Evolutionary conservation across 2,113 vertebrate species (phyloP).

Genomic region (Heloderma charlesbogerti): DNA sequence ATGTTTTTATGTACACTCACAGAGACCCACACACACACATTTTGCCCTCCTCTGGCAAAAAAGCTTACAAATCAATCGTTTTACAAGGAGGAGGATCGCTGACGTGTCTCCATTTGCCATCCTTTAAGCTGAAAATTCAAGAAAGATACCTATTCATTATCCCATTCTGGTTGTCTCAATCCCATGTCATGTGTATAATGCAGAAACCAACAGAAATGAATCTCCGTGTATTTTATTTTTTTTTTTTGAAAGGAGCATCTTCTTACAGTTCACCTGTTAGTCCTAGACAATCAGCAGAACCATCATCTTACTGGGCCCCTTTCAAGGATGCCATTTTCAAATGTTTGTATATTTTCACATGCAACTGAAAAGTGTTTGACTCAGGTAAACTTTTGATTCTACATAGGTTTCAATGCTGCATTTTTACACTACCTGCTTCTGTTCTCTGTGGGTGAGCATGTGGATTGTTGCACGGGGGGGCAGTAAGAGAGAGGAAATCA

Average conservation of each 20-base stretch:
- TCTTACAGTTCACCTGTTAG: neutral
- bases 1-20: neutral
- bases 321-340: too few species aligned
- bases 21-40: accelerated
- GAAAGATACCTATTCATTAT: neutral
- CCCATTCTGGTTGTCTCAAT: neutral
- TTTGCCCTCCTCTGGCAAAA: neutral
- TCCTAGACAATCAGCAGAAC: neutral
- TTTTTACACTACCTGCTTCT: neutral
- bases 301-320: neutral
- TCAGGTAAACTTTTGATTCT: neutral
- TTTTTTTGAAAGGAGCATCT: neutral
- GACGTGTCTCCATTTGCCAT: neutral
- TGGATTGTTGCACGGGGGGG: too few species aligned
- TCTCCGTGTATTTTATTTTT: accelerated
- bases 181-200: conserved; percentile 13
- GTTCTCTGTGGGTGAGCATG: neutral
- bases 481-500: neutral
- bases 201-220: accelerated
- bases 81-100: neutral
- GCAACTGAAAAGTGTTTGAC: neutral
- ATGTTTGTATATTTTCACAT: neutral
- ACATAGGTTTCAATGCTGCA: neutral
- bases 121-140: conserved; percentile 1
- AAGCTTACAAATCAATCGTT: conserved; percentile 3